Conservation (phyloP, 1,140 invertebrate species). For the Ditylenchus dipsaci region DNA sequence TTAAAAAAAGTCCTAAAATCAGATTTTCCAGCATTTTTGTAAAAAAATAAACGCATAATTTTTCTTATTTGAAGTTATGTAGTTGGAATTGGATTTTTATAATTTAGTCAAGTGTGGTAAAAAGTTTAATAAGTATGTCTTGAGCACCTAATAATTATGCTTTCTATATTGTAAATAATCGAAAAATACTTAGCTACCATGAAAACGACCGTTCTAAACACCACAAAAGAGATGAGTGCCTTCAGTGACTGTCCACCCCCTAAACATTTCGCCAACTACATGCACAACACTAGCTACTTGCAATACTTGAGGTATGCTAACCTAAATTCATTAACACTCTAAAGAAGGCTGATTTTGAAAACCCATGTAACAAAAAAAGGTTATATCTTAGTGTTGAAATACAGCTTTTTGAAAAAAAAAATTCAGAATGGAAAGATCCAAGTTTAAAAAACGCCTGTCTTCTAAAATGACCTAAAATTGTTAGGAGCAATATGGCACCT, state of each 20-base stretch:
- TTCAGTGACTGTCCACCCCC: constrained; percentile 62
- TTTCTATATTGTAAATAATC: not conserved
- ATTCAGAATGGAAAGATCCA: no score
- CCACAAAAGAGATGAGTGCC: constrained; percentile 62
- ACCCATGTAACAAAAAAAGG: no score
- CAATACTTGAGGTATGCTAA: constrained; percentile 3
- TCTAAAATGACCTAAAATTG: no score
- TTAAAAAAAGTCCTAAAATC: no score
- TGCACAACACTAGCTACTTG: constrained; percentile 12
- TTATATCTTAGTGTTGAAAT: no score
- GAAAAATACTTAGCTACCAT: constrained; percentile 42
- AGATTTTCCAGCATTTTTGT: constrained; percentile 1
- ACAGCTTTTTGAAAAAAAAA: no score
- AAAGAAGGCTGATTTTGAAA: no score
- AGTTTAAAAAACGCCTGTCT: no score
- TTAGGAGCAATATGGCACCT: no score
- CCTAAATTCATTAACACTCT: no score
- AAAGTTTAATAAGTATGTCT: no score
- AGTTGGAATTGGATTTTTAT: not conserved
- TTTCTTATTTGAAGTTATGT: not conserved
- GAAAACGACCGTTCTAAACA: constrained; percentile 60
- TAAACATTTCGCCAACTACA: constrained; percentile 10
- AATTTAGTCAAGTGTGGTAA: no score
- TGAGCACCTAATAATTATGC: not conserved
- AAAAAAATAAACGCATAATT: not conserved